Percentiles rank a stretch among this genome's conserved stretches.
Conservation (phyloP, 2,888 invertebrate species). For the Yponomeuta malinellus region DNA sequence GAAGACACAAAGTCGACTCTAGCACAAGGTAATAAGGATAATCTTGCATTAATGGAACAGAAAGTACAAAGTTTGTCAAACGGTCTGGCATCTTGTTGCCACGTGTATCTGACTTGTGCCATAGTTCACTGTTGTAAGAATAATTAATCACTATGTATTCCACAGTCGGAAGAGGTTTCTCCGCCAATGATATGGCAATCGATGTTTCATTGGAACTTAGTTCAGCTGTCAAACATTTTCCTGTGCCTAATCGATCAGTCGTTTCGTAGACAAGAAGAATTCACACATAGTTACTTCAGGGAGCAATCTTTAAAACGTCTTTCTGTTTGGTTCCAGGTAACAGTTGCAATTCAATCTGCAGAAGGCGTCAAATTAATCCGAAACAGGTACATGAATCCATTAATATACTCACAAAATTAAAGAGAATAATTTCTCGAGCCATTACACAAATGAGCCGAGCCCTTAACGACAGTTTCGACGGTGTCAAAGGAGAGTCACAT, state of each 20-base stretch:
- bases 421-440: background rate
- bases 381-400: background rate
- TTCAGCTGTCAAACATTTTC: conserved; percentile 22
- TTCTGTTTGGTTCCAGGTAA: background rate
- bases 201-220: conserved; percentile 27
- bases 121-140: conserved; percentile 65
- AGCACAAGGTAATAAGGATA: background rate
- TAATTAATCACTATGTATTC: conserved; percentile 49
- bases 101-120: conserved; percentile 42
- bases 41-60: background rate
- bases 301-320: too few relatives aligned
- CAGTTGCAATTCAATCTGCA: background rate
- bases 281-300: background rate
- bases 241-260: conserved; percentile 6
- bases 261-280: background rate
- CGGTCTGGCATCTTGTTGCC: conserved; percentile 43
- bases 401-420: conserved; percentile 1
- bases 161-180: conserved; percentile 39
- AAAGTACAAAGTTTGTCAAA: background rate
- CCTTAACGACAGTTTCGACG: background rate
- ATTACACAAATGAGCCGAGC: background rate
- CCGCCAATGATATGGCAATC: conserved; percentile 23
- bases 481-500: background rate
- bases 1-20: background rate
- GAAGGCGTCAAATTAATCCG: background rate